A percentile compares a stretch with the other conserved stretches of the same genome.
Evolutionary conservation across 2,888 invertebrate species (phyloP).

Genomic region (Sicus ferrugineus): DNA sequence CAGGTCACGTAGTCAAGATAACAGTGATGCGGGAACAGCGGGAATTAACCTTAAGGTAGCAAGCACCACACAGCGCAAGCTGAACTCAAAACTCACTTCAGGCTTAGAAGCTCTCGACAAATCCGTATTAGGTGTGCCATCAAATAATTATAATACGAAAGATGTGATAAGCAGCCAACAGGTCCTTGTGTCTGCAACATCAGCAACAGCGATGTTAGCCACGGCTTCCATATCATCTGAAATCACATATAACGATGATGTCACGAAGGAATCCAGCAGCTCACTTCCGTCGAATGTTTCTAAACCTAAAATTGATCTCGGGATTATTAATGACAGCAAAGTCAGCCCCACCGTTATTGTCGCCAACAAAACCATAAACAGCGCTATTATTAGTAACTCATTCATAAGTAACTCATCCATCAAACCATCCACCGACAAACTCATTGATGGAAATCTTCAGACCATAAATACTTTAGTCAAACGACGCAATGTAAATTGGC

Average conservation of each 20-base stretch:
- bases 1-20: conserved; percentile 55
- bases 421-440: conserved; percentile 28
- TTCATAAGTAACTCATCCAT: conserved; percentile 17
- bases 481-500: conserved; percentile 64
- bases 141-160: neutral
- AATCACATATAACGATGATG: neutral
- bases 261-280: neutral
- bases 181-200: neutral
- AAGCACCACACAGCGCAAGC: conserved; percentile 12
- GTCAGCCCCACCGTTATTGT: conserved; percentile 8
- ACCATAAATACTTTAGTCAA: conserved; percentile 41
- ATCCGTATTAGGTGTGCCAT: conserved; percentile 29
- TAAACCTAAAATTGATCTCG: conserved; percentile 39
- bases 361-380: no score
- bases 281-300: conserved; percentile 16
- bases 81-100: conserved; percentile 1
- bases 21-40: conserved; percentile 24
- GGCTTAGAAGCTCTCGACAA: conserved; percentile 25
- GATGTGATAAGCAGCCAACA: neutral
- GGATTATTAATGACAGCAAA: conserved; percentile 38
- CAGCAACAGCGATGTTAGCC: neutral
- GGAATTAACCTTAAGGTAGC: conserved; percentile 3
- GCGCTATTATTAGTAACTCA: no score
- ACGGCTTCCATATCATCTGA: neutral
- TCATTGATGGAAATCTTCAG: conserved; percentile 31